phyloP scores from a whole-genome alignment of 30 jellyfish, hydroid and myxozoan genomes.

The Aurelia sp. region DNA sequence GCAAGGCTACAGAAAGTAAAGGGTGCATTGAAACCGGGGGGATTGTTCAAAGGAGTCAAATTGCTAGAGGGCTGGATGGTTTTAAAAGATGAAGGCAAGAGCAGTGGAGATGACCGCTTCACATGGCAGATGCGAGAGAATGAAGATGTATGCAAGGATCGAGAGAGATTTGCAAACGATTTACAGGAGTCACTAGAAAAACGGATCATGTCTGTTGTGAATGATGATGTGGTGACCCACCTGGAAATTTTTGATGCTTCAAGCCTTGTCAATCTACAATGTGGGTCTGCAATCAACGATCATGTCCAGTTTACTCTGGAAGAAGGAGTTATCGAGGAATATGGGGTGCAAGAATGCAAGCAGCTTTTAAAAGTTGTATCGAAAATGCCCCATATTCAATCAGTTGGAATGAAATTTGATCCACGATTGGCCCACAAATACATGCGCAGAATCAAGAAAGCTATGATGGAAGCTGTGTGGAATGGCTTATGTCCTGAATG shows the following conservation, averaged over 20 bases:
- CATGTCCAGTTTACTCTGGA: constrained; percentile 11
- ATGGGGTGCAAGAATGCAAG: constrained; percentile 26
- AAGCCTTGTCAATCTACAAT: constrained; percentile 34
- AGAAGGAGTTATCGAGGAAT: constrained; percentile 7
- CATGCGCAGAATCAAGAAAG: constrained; percentile 27
- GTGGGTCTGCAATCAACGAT: constrained; percentile 29
- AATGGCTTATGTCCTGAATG: constrained; percentile 23
- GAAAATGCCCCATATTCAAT: constrained; percentile 33
- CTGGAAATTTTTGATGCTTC: constrained; percentile 47
- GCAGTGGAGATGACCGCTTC: constrained; percentile 10
- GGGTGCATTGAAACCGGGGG: constrained; percentile 26
- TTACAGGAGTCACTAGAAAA: constrained; percentile 1
- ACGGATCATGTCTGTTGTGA: constrained; percentile 35
- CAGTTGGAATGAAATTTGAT: constrained; percentile 28
- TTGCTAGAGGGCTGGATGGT: constrained; percentile 51
- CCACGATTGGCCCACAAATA: constrained; percentile 41
- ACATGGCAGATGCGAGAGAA: constrained; percentile 45
- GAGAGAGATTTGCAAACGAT: constrained; percentile 32
- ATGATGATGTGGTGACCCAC: neutral
- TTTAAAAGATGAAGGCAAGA: constrained; percentile 17
- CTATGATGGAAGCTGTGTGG: constrained; percentile 30
- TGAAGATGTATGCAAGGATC: constrained; percentile 10
- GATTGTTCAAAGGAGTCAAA: constrained; percentile 53
- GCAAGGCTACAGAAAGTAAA: constrained; percentile 37
- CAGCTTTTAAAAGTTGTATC: constrained; percentile 14